Conservation (phyloP, 2,113 vertebrate species). For the Anarhynchus alexandrinus region DNA sequence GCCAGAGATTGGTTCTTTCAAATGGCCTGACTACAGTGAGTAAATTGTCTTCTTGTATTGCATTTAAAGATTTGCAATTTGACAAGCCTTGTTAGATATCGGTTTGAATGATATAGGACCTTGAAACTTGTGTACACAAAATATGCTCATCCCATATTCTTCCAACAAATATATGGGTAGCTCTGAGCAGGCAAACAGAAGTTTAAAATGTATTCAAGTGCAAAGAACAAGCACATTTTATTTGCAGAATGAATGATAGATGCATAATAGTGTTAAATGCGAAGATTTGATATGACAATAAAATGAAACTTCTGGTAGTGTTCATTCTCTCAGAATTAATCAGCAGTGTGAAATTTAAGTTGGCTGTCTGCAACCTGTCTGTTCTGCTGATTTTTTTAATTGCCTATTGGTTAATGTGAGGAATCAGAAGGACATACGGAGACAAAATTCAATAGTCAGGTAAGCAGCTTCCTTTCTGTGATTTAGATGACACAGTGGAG, state of each 20-base stretch:
- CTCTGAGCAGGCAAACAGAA: neutral
- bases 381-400: constrained; percentile 3
- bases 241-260: neutral
- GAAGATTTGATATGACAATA: constrained; percentile 4
- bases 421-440: neutral
- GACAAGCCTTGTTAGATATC: neutral
- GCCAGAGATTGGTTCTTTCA: neutral
- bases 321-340: constrained; percentile 31
- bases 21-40: neutral
- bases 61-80: neutral
- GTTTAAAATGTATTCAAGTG: neutral
- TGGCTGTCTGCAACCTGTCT: constrained; percentile 5
- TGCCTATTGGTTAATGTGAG: neutral
- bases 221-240: neutral
- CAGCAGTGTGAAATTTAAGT: constrained; percentile 11
- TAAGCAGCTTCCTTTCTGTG: neutral
- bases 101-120: neutral
- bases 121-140: neutral
- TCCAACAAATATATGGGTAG: neutral
- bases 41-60: neutral
- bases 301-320: constrained; percentile 3
- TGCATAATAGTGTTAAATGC: neutral
- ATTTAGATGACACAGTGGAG: neutral
- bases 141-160: neutral
- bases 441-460: constrained; percentile 4